Evolutionary conservation across 2,888 invertebrate species (phyloP).

Genomic region (Apotomis capreana): DNA sequence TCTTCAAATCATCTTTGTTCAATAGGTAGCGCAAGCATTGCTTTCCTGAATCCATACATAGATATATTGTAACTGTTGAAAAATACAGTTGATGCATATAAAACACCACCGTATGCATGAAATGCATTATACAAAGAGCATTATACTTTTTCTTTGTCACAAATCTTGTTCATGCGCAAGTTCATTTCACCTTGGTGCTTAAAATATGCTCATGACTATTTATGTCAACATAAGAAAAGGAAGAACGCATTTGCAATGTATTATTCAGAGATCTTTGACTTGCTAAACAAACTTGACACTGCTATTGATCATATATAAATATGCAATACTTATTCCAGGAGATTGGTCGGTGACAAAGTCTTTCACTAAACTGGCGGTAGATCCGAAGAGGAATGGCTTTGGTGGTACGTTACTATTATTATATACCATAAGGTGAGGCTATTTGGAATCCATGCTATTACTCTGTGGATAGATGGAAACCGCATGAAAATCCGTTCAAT

Average conservation of each 20-base stretch:
- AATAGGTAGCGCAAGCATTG: too few relatives aligned
- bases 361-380: constrained; percentile 65
- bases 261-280: constrained; percentile 18
- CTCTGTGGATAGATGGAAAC: too few relatives aligned
- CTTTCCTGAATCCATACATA: too few relatives aligned
- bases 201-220: constrained; percentile 28
- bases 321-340: constrained; percentile 55
- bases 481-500: too few relatives aligned
- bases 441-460: too few relatives aligned
- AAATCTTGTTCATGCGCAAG: constrained; percentile 5
- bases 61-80: neutral
- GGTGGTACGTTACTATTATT: constrained; percentile 56
- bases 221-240: constrained; percentile 25
- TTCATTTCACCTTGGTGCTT: constrained; percentile 16
- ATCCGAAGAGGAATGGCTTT: constrained; percentile 53
- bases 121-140: too few relatives aligned
- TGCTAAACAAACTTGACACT: constrained; percentile 11
- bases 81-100: too few relatives aligned
- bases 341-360: constrained; percentile 67
- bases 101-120: too few relatives aligned
- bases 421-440: neutral
- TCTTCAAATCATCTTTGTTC: too few relatives aligned
- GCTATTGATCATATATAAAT: neutral
- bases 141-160: neutral
- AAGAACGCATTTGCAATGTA: constrained; percentile 33